Conservation (phyloP, 1,140 invertebrate species). For the Halesus radiatus region DNA sequence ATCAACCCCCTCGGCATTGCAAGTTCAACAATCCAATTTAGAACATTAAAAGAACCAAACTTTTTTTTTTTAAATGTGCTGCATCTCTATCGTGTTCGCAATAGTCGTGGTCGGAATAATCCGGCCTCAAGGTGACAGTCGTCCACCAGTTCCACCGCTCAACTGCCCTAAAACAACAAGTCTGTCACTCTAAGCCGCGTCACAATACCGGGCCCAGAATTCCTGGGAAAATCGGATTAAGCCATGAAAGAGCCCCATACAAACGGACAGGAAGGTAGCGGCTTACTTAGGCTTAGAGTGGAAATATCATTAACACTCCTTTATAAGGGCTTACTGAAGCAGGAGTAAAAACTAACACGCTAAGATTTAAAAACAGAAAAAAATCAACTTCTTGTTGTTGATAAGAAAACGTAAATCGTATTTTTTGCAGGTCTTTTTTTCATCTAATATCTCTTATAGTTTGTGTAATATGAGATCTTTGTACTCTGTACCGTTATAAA, state of each 20-base stretch:
- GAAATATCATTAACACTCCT: conserved; percentile 33
- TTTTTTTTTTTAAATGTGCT: not conserved
- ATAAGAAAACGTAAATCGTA: no score
- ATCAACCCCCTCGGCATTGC: no score
- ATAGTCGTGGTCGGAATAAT: no score
- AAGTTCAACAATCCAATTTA: no score
- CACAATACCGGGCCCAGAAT: conserved; percentile 26
- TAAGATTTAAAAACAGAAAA: not conserved
- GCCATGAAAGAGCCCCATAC: conserved; percentile 27
- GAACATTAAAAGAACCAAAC: no score
- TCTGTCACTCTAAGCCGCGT: conserved; percentile 39
- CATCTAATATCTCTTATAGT: no score
- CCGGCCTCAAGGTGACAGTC: not conserved
- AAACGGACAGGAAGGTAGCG: conserved; percentile 15
- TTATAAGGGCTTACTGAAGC: conserved; percentile 14
- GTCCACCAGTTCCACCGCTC: not conserved
- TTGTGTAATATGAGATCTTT: no score
- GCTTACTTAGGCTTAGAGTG: conserved; percentile 21
- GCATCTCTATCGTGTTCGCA: no score
- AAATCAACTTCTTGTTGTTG: not conserved
- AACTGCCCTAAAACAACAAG: conserved; percentile 51
- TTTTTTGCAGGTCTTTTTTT: no score
- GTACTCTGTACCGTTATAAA: no score
- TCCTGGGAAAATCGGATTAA: conserved; percentile 56
- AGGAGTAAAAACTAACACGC: not conserved